phyloP scores from a whole-genome alignment of 2,797 vertebrate genomes.

The Rachycentron canadum region DNA sequence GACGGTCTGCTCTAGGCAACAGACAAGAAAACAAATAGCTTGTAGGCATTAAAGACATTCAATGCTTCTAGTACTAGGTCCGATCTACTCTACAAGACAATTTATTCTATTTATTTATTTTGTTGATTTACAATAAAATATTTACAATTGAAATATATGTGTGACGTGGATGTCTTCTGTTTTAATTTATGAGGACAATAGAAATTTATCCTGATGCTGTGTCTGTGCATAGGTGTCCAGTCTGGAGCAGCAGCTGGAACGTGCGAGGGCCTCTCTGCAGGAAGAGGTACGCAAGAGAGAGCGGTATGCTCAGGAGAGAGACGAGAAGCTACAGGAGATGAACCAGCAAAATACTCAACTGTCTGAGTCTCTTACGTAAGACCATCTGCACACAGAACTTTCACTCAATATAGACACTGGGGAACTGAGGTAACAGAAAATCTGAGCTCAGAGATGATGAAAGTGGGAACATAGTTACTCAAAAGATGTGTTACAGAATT shows the following conservation, averaged over 20 bases:
- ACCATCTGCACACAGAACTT: neutral
- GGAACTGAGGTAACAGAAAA: neutral
- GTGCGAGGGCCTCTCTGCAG: constrained; percentile 81
- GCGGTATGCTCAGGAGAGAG: constrained; percentile 79
- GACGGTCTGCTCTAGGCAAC: constrained; percentile 1
- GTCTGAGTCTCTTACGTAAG: constrained; percentile 77
- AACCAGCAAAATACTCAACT: constrained; percentile 79
- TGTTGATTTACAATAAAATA: too few relatives aligned
- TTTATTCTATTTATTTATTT: too few relatives aligned
- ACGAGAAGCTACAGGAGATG: constrained; percentile 81
- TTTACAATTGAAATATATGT: neutral
- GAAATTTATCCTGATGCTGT: neutral
- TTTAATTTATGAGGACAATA: neutral
- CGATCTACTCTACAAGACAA: neutral
- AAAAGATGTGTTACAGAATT: neutral
- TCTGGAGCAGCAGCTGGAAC: constrained; percentile 92
- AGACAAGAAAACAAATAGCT: neutral
- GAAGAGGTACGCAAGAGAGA: constrained; percentile 84
- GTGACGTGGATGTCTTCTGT: neutral
- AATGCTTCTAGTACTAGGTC: neutral
- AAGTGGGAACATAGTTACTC: neutral
- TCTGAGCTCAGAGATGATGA: neutral
- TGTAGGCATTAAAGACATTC: neutral
- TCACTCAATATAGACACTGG: neutral
- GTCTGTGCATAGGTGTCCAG: constrained; percentile 84